A percentile compares a stretch with the other conserved stretches of the same genome.
Evolutionary conservation across 2,797 vertebrate species (phyloP).

Genomic region (Melopsittacus undulatus): DNA sequence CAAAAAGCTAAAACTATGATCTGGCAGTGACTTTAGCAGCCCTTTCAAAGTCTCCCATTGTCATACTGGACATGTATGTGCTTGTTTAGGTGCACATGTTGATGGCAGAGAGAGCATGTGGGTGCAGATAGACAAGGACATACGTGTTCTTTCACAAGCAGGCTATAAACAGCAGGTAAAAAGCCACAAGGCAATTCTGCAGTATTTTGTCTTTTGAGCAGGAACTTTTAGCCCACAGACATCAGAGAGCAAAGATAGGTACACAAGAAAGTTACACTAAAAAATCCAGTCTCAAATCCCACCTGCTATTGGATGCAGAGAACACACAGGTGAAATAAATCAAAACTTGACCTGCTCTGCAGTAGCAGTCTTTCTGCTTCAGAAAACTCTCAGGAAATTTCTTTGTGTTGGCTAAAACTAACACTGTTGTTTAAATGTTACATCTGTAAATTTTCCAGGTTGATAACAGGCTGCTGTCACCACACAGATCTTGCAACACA

Average conservation of each 20-base stretch:
- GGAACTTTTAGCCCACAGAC: neutral
- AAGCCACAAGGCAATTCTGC: neutral
- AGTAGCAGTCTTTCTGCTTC: neutral
- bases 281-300: neutral
- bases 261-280: neutral
- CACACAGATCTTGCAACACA: neutral
- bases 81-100: neutral
- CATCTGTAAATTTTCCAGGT: neutral
- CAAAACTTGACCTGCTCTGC: neutral
- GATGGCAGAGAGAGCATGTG: neutral
- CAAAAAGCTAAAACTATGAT: neutral
- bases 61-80: neutral
- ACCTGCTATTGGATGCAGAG: neutral
- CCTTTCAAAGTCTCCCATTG: neutral
- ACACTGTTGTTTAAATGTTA: neutral
- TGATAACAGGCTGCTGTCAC: neutral
- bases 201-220: neutral
- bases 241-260: neutral
- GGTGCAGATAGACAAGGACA: neutral
- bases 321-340: neutral
- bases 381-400: neutral
- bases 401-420: neutral
- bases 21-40: neutral
- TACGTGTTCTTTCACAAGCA: neutral
- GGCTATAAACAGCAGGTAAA: neutral